phyloP scores from a whole-genome alignment of 1,140 invertebrate species.

The Drosophila prosaltans region DNA sequence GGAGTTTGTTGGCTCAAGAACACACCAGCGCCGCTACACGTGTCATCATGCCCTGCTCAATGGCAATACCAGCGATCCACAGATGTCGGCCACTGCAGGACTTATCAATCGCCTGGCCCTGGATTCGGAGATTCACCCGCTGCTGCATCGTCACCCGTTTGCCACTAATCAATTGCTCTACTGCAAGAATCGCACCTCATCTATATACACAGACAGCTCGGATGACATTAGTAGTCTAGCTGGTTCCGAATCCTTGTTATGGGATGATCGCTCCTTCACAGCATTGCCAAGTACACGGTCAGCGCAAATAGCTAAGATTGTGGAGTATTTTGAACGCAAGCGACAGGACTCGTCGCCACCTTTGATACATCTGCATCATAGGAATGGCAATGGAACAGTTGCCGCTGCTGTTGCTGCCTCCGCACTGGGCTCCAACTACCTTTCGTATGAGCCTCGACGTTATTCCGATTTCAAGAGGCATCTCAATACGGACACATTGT shows the following conservation, averaged over 20 bases:
- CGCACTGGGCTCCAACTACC: constrained; percentile 65
- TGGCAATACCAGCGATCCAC: constrained; percentile 55
- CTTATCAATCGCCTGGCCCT: constrained; percentile 83
- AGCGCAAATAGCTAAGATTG: constrained; percentile 92
- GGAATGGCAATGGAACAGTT: constrained; percentile 63
- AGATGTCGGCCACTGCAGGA: constrained; percentile 77
- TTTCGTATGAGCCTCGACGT: constrained; percentile 69
- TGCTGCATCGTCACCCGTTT: constrained; percentile 81
- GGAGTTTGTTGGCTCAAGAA: constrained; percentile 63
- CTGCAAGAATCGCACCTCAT: constrained; percentile 89
- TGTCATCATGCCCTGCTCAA: constrained; percentile 71
- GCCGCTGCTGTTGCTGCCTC: constrained; percentile 73
- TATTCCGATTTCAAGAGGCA: constrained; percentile 81
- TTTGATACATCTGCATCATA: constrained; percentile 65
- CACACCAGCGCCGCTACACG: constrained; percentile 68
- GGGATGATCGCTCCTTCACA: constrained; percentile 86
- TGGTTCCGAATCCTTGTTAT: constrained; percentile 88
- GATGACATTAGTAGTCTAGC: constrained; percentile 92
- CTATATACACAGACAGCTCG: constrained; percentile 93
- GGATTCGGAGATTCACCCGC: constrained; percentile 83
- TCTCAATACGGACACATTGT: constrained; percentile 69
- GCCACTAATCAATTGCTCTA: constrained; percentile 84
- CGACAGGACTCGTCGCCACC: constrained; percentile 82
- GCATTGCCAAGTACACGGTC: constrained; percentile 84
- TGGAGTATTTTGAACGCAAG: constrained; percentile 94